A percentile compares a stretch with the other conserved stretches of the same genome.
Evolutionary conservation across 2,113 vertebrate genomes (phyloP).

Genomic region (Seriola quinqueradiata): DNA sequence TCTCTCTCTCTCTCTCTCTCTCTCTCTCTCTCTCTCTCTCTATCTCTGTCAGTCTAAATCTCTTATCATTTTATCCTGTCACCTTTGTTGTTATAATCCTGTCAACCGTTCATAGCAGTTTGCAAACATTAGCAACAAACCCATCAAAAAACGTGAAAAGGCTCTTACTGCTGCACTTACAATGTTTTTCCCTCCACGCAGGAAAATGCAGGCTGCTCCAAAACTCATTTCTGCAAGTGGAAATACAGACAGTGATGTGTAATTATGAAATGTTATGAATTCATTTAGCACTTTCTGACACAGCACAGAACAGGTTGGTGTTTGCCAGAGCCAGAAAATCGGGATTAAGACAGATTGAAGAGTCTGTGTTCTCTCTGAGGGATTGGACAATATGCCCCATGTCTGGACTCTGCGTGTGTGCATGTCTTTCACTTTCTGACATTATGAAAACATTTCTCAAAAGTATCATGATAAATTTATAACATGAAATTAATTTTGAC

Average conservation of each 20-base stretch:
- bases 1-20: not conserved
- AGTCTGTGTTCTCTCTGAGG: not conserved
- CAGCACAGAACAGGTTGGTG: not conserved
- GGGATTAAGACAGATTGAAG: constrained; percentile 15
- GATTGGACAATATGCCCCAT: not conserved
- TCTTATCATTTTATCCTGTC: not conserved
- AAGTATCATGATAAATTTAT: not conserved
- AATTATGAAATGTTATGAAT: not conserved
- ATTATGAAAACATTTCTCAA: not conserved
- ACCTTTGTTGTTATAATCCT: constrained; percentile 5
- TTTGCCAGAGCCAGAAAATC: not conserved
- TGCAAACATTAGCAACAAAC: constrained; percentile 23
- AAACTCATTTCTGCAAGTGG: constrained; percentile 82
- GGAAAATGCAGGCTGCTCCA: constrained; percentile 91
- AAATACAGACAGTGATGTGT: not conserved
- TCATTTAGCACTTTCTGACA: not conserved
- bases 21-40: not conserved
- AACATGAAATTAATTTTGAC: not conserved
- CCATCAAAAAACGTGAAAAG: constrained; percentile 11
- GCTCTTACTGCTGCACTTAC: constrained; percentile 76
- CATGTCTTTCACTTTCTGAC: constrained; percentile 1
- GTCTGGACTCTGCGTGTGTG: not conserved
- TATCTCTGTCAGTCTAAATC: not conserved
- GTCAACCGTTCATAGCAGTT: not conserved
- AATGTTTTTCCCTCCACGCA: constrained; percentile 89